Evolutionary conservation across 1,140 invertebrate species (phyloP), one percentile per base, ranked within the genome.

Genomic region (Drosophila navojoa): DNA sequence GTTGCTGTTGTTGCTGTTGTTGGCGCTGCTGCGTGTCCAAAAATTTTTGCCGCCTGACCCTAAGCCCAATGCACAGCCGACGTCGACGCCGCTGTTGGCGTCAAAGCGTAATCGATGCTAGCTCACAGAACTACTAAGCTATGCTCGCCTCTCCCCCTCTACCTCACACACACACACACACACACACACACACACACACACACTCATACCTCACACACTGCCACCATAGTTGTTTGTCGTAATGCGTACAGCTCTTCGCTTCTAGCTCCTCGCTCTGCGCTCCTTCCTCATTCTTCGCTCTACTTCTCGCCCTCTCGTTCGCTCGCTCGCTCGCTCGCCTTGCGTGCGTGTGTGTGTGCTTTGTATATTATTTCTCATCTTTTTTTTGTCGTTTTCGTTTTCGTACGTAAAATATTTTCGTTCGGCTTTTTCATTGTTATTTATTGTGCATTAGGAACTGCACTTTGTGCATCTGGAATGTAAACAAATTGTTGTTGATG

Each of bases 21-120:
- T 60, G 35, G 5, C 19, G 63, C 38, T 61, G 66, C 66, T 79
- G 68, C 69, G 61, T 82, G 67, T 69, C 60, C 59, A 75, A 71
- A 77, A 74, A 73, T 75, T 74, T 69, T 70, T 71, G 67, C 54
- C 53, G 72, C 67, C 67, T 75, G 72, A 75, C 72, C 72, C 72
- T 75, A 71, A 59, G 60, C 72, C 72, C 67, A 75, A 59, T 74
- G 64, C 49, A 72, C 32, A 60, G 69, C 70, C 62, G 66, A 35
- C 45, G 67, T 25, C 40, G 64, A 19, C 47, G 71, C 4, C 32
- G 47, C 66, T 62, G 71, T 52, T 63, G 61, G 62, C 73, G 61
- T 76, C 73, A 76, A 76, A 76, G 61, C 73, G 73, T 71, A 76
- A 76, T 76, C 73, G 73, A 76, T 76, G 73, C 68, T 25, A 52